Percentiles rank a stretch among this genome's conserved stretches.
Conservation (phyloP, 2,888 invertebrate species). For the Tetheella fluctuosa region DNA sequence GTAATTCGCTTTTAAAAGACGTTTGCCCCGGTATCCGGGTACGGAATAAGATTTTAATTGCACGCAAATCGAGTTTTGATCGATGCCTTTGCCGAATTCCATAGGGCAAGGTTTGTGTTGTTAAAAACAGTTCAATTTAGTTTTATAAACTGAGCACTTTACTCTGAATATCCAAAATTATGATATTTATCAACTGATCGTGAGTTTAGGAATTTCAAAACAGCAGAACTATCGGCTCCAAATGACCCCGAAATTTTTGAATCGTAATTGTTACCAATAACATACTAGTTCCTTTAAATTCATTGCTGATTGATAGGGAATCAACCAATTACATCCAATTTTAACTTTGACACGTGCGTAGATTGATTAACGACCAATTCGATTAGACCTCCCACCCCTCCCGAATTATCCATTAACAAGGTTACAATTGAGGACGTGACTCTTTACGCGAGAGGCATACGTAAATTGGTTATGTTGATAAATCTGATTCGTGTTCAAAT, state of each 20-base stretch:
- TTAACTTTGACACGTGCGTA: conserved; percentile 28
- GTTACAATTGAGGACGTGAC: not conserved
- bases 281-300: not conserved
- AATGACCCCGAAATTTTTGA: not conserved
- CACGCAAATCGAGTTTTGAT: conserved; percentile 57
- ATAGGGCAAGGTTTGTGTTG: too few species aligned
- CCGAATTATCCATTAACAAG: not conserved
- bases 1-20: conserved; percentile 61
- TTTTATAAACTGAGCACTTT: too few species aligned
- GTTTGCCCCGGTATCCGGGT: conserved; percentile 31
- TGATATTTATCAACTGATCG: too few species aligned
- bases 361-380: conserved; percentile 46
- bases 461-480: conserved; percentile 7
- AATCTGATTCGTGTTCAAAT: conserved; percentile 18
- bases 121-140: too few species aligned
- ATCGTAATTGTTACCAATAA: not conserved
- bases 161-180: too few species aligned
- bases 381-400: conserved; percentile 27
- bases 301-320: conserved; percentile 3
- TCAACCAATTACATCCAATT: conserved; percentile 40
- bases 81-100: conserved; percentile 33
- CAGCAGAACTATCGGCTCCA: not conserved
- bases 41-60: conserved; percentile 61
- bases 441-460: not conserved
- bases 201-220: too few species aligned